These are phyloP conservation scores for Drosophila kohkoa DNA, from an alignment of 1,140 invertebrate species.

Conservation along the genomic window DNA sequence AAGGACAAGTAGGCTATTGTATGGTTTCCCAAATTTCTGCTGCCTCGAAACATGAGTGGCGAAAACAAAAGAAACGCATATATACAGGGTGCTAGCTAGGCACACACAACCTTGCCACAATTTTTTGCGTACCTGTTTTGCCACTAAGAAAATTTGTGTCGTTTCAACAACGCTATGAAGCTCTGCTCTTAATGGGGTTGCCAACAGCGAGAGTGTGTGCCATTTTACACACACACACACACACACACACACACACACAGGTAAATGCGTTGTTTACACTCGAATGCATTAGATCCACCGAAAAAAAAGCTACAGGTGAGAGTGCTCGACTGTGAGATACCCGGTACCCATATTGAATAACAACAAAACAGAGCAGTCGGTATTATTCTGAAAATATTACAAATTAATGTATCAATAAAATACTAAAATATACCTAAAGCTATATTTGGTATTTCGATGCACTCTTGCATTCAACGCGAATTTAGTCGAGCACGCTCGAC, in stretches of 20 bases:
- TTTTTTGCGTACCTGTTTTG: conserved; percentile 2
- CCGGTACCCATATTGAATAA: no score
- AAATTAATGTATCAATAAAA: no score
- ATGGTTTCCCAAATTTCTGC: conserved; percentile 33
- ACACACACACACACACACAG: conserved; percentile 7
- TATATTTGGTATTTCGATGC: no score
- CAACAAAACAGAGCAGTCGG: no score
- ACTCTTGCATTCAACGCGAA: no score
- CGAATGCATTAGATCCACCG: conserved; percentile 35
- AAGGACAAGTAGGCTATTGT: conserved; percentile 36
- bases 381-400: no score
- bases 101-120: conserved; percentile 11
- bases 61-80: conserved; percentile 28
- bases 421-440: no score
- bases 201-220: background rate
- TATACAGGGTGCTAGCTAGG: conserved; percentile 8
- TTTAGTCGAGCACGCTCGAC: no score
- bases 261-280: conserved; percentile 40
- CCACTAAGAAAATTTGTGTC: conserved; percentile 15
- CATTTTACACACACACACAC: background rate
- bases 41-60: conserved; percentile 13
- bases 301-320: no score
- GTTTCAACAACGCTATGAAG: background rate
- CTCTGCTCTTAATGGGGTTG: conserved; percentile 13
- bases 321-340: no score